Evolutionary conservation across 92 coral and sea anemone species (phyloP), one percentile per base, ranked within the genome.

Genomic region (Muricea muricata): DNA sequence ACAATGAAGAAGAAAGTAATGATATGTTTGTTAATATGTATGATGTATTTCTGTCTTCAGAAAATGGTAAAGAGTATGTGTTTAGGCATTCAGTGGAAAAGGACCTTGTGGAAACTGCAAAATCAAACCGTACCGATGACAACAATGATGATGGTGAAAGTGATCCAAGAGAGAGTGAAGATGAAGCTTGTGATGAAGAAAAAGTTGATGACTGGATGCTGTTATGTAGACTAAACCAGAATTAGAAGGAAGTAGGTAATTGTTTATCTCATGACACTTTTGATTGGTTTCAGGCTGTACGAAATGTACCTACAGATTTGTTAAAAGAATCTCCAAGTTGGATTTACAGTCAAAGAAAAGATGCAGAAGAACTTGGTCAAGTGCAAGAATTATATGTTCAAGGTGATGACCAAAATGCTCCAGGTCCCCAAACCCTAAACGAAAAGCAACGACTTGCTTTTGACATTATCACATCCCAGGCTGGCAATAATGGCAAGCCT

Each of bases 151-250:
- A n/a, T n/a, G n/a, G n/a, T 33, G 69, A 77, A 58, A 87, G 74
- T 58, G 88, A 88, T 61, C 31, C 7, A 12, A 25, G 37, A n/a
- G 32, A 24, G n/a, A 32, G 24, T 61, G 70, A 25, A 25, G 79
- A 77, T 20, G 80, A 84, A 21, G 73, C 70, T 54, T 35, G 50
- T 47, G 30, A 63, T 34, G 41, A 42, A 54, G 74, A 33, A 0
- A 12, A 58, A 41, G 57, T 69, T 50, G 94, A 91, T 63, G 92
- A 91, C 70, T 89, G 95, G 95, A 92, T 92, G 93, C 78, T 92
- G 73, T 68, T 92, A 18, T 75, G 93, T 37, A 83, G 86, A 77
- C 81, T 85, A 50, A 61, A 75, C 47, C 54, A 48, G 35, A 66
- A 77, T 80, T 33, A 58, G 31, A 20, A 76, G 12, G 31, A 60